Conservation (phyloP, 2,113 vertebrate species). For the Syngnathus floridae region DNA sequence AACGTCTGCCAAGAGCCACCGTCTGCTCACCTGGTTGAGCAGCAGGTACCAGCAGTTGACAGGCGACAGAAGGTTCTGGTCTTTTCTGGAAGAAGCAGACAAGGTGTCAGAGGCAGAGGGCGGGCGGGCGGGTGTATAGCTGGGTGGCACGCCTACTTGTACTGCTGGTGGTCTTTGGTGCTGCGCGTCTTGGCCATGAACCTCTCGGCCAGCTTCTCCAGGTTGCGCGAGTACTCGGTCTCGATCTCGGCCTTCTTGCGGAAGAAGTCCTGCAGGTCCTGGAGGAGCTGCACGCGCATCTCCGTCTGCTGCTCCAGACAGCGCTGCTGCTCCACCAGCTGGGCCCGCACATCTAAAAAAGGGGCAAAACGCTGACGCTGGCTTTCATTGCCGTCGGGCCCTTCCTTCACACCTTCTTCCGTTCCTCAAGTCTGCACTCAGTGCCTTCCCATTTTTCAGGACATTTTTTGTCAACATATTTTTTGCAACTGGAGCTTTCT, state of each 20-base stretch:
- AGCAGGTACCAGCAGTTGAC: conserved; percentile 99
- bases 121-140: no score
- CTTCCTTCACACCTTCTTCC: no score
- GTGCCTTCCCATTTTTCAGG: no score
- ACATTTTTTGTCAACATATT: no score
- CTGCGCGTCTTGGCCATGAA: conserved; percentile 98
- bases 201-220: conserved; percentile 95
- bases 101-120: background rate
- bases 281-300: conserved; percentile 92
- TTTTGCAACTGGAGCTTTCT: no score
- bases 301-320: conserved; percentile 98
- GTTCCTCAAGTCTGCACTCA: no score
- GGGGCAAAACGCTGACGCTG: background rate
- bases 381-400: no score
- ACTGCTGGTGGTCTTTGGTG: conserved; percentile 96
- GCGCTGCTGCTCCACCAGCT: conserved; percentile 96
- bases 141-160: conserved; percentile 76
- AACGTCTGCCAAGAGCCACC: no score
- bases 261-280: conserved; percentile 99
- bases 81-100: conserved; percentile 74
- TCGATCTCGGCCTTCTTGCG: conserved; percentile 98
- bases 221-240: conserved; percentile 93
- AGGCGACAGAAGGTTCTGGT: conserved; percentile 94
- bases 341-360: conserved; percentile 85
- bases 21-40: conserved; percentile 72